phyloP scores from a whole-genome alignment of 2,888 invertebrate genomes.

The Aphodius sticticus region DNA sequence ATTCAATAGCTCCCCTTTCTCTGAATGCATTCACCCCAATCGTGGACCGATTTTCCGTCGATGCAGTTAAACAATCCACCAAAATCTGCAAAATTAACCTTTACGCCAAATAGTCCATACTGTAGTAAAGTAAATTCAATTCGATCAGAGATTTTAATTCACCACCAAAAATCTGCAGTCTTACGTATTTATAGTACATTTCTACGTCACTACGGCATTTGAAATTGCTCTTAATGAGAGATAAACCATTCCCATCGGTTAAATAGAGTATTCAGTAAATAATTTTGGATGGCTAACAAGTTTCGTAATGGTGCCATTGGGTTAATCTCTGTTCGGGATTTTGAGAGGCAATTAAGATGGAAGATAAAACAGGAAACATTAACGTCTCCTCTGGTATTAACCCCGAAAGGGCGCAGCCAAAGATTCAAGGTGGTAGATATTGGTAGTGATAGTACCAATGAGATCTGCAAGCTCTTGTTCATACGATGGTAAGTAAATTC shows the following conservation, averaged over 20 bases:
- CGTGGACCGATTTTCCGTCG: not conserved
- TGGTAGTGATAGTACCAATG: no score
- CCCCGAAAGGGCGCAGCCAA: not conserved
- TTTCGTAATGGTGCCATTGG: not conserved
- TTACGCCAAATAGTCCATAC: not conserved
- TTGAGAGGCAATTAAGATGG: not conserved
- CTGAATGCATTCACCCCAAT: not conserved
- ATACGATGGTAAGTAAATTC: no score
- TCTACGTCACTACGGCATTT: no score
- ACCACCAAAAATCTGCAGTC: no score
- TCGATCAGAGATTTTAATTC: no score
- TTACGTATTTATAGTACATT: no score
- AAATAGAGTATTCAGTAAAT: not conserved
- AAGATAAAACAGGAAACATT: not conserved
- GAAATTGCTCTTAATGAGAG: no score
- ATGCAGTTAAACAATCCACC: not conserved
- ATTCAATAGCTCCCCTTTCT: not conserved
- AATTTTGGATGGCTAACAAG: not conserved
- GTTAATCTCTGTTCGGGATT: not conserved
- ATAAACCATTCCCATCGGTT: no score
- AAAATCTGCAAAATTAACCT: not conserved
- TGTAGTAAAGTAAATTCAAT: no score
- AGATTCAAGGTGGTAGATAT: not conserved
- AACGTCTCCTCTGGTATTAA: not conserved
- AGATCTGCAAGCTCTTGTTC: no score